Evolutionary conservation across 1,140 invertebrate species (phyloP).

Genomic region (Cataglyphis hispanica): DNA sequence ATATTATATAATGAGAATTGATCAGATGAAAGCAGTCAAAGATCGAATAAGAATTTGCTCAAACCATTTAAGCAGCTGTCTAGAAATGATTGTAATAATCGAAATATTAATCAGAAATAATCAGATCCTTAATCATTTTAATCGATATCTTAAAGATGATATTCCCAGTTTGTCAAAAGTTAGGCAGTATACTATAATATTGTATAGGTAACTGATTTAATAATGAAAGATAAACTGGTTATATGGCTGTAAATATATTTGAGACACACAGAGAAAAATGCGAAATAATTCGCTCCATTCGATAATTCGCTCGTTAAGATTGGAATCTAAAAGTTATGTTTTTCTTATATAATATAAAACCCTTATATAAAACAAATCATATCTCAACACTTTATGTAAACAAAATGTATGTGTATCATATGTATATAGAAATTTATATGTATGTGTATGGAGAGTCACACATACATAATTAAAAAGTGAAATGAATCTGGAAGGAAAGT

Average conservation of each 20-base stretch:
- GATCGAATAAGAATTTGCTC: conserved; percentile 62
- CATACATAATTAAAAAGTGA: conserved; percentile 36
- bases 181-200: background rate
- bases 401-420: conserved; percentile 74
- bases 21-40: background rate
- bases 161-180: conserved; percentile 23
- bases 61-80: conserved; percentile 30
- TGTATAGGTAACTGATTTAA: background rate
- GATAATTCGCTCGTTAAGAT: conserved; percentile 30
- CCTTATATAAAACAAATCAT: conserved; percentile 14
- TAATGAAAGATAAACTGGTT: background rate
- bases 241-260: conserved; percentile 46
- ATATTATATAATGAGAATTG: background rate
- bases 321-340: background rate
- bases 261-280: background rate
- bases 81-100: background rate
- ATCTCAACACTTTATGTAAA: conserved; percentile 46
- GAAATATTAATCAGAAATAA: conserved; percentile 15
- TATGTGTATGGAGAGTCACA: conserved; percentile 65
- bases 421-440: conserved; percentile 80
- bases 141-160: background rate
- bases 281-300: conserved; percentile 13
- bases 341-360: conserved; percentile 51
- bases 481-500: conserved; percentile 56
- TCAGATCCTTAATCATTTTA: background rate